Evolutionary conservation across 2,113 vertebrate genomes (phyloP).

Genomic region (human (Homo sapiens)): GRCh38 chr20:19539001-19539500

Average conservation of each 20-base stretch:
- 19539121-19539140: not conserved
- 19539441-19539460: not conserved
- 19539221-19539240: constrained; percentile 20
- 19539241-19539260: not conserved
- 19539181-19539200: not conserved
- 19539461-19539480: not conserved
- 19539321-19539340: not conserved
- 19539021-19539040: not conserved
- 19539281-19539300: not conserved
- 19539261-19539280: not conserved
- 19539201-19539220: not conserved
- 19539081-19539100: not conserved
- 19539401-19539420: not conserved
- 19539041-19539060: not conserved
- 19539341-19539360: not conserved
- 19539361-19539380: not conserved
- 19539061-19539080: not conserved
- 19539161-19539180: not conserved
- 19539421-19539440: not conserved
- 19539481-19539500: not conserved
- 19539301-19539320: not conserved
- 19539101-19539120: not conserved
- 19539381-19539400: not conserved
- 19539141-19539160: not conserved
- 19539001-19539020: not conserved